These are phyloP conservation scores for Leucoraja ocellata DNA, from an alignment of 2,797 vertebrate genomes.

Conservation along the genomic window DNA sequence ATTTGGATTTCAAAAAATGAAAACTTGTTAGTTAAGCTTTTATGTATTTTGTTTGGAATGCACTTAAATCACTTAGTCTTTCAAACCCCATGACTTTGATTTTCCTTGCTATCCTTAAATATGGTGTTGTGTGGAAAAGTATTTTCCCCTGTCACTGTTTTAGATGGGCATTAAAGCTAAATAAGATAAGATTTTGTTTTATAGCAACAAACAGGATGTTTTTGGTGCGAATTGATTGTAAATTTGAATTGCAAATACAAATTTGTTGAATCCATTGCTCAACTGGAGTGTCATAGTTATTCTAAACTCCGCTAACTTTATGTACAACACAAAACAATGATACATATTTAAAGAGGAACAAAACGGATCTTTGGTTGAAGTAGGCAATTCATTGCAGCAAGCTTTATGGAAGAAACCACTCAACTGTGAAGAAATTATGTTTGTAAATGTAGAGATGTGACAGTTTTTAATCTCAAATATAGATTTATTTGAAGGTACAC, in stretches of 20 bases:
- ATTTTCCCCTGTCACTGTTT: neutral
- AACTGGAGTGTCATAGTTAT: too few species aligned
- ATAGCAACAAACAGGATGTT: neutral
- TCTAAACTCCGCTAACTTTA: neutral
- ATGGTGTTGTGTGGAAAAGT: neutral
- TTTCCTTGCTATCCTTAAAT: neutral
- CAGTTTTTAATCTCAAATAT: neutral
- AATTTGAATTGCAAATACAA: neutral
- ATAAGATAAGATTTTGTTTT: neutral
- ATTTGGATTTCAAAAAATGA: too few species aligned
- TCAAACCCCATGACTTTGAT: neutral
- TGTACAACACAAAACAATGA: neutral
- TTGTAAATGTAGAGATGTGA: neutral
- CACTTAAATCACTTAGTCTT: neutral
- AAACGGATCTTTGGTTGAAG: neutral
- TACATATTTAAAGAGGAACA: too few species aligned
- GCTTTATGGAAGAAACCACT: neutral
- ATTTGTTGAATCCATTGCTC: neutral
- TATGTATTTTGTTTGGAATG: neutral
- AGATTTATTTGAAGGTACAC: neutral
- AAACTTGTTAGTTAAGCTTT: neutral
- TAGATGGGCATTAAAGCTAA: neutral
- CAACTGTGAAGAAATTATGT: neutral
- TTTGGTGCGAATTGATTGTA: neutral
- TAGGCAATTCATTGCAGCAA: neutral